Base-by-base conservation (phyloP, 2,797 vertebrate species). In the Knipowitschia caucasica region DNA sequence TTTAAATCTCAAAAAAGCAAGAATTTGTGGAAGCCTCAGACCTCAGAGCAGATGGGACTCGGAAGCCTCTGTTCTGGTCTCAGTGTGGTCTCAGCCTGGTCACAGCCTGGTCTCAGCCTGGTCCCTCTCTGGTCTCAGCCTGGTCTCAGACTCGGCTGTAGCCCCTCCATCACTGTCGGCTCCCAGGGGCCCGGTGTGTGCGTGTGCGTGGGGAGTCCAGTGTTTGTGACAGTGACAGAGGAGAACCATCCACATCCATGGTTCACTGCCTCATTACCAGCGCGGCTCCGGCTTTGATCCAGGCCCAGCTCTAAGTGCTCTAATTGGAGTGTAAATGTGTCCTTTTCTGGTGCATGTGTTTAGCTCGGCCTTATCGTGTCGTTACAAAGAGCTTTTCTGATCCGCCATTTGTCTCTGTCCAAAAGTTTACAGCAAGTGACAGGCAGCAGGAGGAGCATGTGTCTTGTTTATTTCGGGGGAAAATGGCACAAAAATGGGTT, bases 261-360 rank as follows among this genome's bases (percentile, higher is more conserved):
- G 82, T 75, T 84, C 75, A 84, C 76, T 75, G 75, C 80, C 77
- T 88, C 80, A 84, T 86, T 86, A 84, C 34, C 64, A 57, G 64
- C 69, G 34, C 57, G 77, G 72, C 82, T 83, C 71, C 65, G 62
- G 63, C 59, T 75, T 76, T 83, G 71, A 80, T 81, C 59, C 79
- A 75, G n/a, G 70, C 66, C 43, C 43, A 15, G 52, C 72, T 75
- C 71, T 77, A 69, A 75, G 68, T 62, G 56, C 64, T 64, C 80
- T 83, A 85, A 88, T 86, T 84, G 73, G 64, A 59, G 73, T 81
- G 71, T 81, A 81, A 80, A 79, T 77, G 77, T 82, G 73, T 76
- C 64, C 65, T 78, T 84, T 43, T 78, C 53, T 64, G 42, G 55
- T 56, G 55, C 63, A 49, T 64, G 60, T 60, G 50, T 71, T 74